Conservation (phyloP, 2,113 vertebrate species). For the Nymphicus hollandicus region DNA sequence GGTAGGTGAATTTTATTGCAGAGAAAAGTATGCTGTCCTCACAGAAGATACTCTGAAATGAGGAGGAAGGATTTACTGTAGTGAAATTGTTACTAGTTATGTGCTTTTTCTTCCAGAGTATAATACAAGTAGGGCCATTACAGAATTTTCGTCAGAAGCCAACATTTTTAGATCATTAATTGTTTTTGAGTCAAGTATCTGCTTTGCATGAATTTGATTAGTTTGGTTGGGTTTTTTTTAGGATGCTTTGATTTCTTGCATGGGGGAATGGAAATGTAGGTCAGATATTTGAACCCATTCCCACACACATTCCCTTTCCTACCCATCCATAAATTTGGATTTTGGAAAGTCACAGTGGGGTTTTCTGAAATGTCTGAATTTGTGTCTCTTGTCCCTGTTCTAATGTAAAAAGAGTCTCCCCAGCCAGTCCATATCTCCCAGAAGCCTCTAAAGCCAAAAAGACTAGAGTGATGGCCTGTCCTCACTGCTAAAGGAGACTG, state of each 20-base stretch:
- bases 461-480: not conserved
- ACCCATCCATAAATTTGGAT: not conserved
- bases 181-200: not conserved
- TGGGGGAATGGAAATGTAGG: not conserved
- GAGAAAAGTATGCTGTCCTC: not conserved
- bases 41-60: not conserved
- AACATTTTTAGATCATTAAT: not conserved
- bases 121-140: not conserved
- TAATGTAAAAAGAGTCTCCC: not conserved
- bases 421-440: not conserved
- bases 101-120: not conserved
- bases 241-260: not conserved
- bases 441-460: not conserved
- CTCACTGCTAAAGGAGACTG: not conserved
- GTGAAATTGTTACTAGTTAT: not conserved
- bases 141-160: not conserved
- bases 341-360: not conserved
- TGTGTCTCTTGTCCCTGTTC: not conserved
- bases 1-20: not conserved
- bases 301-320: not conserved
- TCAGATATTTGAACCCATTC: conserved; percentile 1
- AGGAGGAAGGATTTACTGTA: not conserved
- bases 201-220: not conserved
- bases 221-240: not conserved
- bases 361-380: not conserved